A percentile compares a stretch with the other conserved stretches of the same genome.
phyloP scores from a whole-genome alignment of 1,140 invertebrate genomes.

The Lycorma delicatula region DNA sequence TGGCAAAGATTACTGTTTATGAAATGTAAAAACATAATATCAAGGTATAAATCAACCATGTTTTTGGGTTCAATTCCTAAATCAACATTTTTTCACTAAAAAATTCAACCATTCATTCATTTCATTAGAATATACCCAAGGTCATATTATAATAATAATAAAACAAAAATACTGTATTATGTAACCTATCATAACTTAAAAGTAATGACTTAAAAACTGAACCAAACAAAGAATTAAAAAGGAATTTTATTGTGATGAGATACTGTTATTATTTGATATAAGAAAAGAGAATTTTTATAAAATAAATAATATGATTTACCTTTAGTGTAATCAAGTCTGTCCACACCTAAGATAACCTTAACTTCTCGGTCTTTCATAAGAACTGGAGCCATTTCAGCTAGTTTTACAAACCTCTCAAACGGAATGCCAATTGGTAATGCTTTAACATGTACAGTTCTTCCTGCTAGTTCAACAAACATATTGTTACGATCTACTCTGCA shows the following conservation, averaged over 20 bases:
- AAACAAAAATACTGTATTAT: neutral
- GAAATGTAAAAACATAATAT: too few relatives aligned
- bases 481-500: conserved; percentile 81
- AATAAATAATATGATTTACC: conserved; percentile 35
- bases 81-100: too few relatives aligned
- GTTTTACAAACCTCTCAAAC: conserved; percentile 73
- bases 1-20: too few relatives aligned
- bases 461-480: conserved; percentile 72
- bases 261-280: too few relatives aligned
- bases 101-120: too few relatives aligned
- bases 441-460: conserved; percentile 69
- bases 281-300: neutral
- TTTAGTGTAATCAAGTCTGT: conserved; percentile 86
- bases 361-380: conserved; percentile 46
- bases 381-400: conserved; percentile 68
- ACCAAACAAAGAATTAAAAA: too few relatives aligned
- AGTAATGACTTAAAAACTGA: too few relatives aligned
- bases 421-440: conserved; percentile 81
- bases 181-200: too few relatives aligned
- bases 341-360: conserved; percentile 81
- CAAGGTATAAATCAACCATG: too few relatives aligned
- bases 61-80: too few relatives aligned
- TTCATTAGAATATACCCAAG: too few relatives aligned
- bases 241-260: too few relatives aligned
- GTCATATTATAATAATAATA: neutral